A percentile compares a stretch with the other conserved stretches of the same genome.
phyloP scores from a whole-genome alignment of 2,888 invertebrate genomes.

The Teleogryllus oceanicus region DNA sequence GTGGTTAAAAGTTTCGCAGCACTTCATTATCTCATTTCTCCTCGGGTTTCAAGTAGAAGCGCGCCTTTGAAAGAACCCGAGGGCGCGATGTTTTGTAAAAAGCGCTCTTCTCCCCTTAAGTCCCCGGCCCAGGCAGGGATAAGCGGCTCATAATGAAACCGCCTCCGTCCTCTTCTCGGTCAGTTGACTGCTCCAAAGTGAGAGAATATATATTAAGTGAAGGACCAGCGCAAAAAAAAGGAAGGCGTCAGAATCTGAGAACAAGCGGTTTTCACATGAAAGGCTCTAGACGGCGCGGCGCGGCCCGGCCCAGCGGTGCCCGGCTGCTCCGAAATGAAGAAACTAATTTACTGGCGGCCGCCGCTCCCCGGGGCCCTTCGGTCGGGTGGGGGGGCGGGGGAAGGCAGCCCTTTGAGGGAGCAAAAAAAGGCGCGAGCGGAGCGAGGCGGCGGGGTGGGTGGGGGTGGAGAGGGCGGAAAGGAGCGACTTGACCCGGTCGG shows the following conservation, averaged over 20 bases:
- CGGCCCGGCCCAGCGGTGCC: no score
- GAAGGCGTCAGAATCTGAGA: not conserved
- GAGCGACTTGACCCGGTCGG: not conserved
- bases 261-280: conserved; percentile 6
- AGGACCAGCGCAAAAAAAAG: not conserved
- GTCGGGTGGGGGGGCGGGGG: not conserved
- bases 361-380: not conserved
- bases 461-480: not conserved
- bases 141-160: no score
- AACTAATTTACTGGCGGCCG: not conserved
- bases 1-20: no score
- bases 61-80: no score
- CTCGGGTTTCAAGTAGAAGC: no score
- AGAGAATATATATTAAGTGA: no score
- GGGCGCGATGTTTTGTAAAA: no score
- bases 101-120: no score
- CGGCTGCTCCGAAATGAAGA: not conserved
- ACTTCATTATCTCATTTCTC: no score
- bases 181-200: no score
- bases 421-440: not conserved
- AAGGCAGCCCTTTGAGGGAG: not conserved
- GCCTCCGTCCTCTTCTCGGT: no score
- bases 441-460: not conserved
- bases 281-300: not conserved
- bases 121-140: no score